Base-by-base conservation (phyloP, 2,888 invertebrate species). In the Parnassius mnemosyne region DNA sequence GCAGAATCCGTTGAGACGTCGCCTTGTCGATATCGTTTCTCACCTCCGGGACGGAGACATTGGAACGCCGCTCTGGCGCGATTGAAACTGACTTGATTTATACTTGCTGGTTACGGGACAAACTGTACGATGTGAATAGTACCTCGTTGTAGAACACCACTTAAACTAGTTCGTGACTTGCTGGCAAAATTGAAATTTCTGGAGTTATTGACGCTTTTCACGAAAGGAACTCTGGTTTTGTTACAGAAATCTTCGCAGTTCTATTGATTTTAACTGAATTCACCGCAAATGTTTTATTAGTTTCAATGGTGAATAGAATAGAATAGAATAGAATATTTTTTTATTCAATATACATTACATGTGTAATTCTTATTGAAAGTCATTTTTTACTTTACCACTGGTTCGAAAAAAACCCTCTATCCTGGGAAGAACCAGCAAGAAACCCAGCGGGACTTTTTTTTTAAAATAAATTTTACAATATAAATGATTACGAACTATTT, bases 51-150 rank as follows among this genome's bases (percentile, higher is more conserved):
- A 9, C 42, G 50, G 53, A 42, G 62, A 53, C 50, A 43, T 57
- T 25, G 57, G 49, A 47, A 50, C 25, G 50, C 42, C 50, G 20
- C 25, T 51, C 43, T 13, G 43, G 58, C n/a, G 10, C 55, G 53
- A 62, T 57, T 53, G 53, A 16, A 57, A 49, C 53, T 7, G 51
- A 52, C 61, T 61, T 61, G 61, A 61, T 61, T 57, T 53, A 62
- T 57, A 49, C 13, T 42, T 25, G 11, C 57, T 47, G 20, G 49
- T 47, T 57, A 61, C 53, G 41, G 49, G 20, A 50, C 54, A 11
- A 53, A 57, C 61, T 55, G 60, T 54, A 47, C 34, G 13, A 42
- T 25, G 47, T n/a, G 12, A 16, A 41, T 10, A 43, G 12, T 41
- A 42, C 20, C 13, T 43, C 60, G 13, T 44, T 54, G 43, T 51